These are phyloP conservation scores for Heterodera schachtii DNA, from an alignment of 1,140 invertebrate genomes.

Conservation along the genomic window DNA sequence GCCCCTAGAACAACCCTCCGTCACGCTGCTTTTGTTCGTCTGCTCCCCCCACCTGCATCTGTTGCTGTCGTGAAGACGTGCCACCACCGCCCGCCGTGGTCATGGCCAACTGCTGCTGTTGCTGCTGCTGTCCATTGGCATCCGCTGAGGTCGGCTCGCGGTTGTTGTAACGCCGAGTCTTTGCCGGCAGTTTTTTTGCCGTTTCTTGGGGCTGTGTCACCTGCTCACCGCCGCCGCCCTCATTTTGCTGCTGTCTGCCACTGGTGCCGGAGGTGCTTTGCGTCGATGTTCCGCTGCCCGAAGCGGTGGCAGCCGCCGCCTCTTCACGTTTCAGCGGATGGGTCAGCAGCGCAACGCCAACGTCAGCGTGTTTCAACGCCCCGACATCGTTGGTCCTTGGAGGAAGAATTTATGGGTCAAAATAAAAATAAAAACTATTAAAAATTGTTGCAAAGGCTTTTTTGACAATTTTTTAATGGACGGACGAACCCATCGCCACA, in stretches of 20 bases:
- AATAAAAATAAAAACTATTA: not conserved
- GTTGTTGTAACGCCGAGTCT: not conserved
- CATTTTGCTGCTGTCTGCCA: conserved; percentile 15
- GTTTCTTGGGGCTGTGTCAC: conserved; percentile 2
- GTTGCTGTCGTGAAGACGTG: not conserved
- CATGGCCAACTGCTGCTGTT: not conserved
- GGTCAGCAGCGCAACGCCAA: conserved; percentile 85
- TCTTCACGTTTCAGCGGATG: conserved; percentile 71
- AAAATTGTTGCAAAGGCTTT: not conserved
- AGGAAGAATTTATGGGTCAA: too few relatives aligned
- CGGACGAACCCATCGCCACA: conserved; percentile 86
- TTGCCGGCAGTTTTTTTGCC: not conserved
- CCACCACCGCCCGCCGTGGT: not conserved
- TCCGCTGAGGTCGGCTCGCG: not conserved
- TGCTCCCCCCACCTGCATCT: conserved; percentile 30
- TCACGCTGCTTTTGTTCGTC: too few relatives aligned
- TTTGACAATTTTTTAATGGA: not conserved
- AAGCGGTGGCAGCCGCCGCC: not conserved
- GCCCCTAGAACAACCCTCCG: too few relatives aligned
- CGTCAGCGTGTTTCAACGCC: conserved; percentile 96
- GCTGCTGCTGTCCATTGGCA: not conserved
- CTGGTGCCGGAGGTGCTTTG: not conserved
- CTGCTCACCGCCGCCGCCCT: conserved; percentile 25
- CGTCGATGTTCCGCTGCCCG: not conserved
- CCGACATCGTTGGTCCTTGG: conserved; percentile 92